Percentiles rank a stretch among this genome's conserved stretches.
Evolutionary conservation across 1,140 invertebrate species (phyloP).

Genomic region (Lepidostoma basale): DNA sequence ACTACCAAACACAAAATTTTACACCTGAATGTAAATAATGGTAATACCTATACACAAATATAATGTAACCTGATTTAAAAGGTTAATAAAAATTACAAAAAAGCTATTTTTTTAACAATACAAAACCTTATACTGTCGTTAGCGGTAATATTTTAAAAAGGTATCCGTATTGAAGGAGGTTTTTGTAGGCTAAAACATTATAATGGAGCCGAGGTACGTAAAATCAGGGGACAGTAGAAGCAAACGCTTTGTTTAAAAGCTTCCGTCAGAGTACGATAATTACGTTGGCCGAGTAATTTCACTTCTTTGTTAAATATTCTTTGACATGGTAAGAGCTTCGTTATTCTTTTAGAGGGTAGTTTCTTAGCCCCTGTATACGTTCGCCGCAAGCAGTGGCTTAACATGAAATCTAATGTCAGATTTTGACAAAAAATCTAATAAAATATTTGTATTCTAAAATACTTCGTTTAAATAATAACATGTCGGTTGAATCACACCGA

Average conservation of each 20-base stretch:
- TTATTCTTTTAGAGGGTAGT: constrained; percentile 18
- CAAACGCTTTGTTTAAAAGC: constrained; percentile 27
- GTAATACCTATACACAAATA: not conserved
- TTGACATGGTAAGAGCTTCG: constrained; percentile 31
- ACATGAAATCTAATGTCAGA: no score
- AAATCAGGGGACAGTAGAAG: constrained; percentile 23
- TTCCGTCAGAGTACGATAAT: constrained; percentile 29
- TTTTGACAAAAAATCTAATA: no score
- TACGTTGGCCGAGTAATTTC: constrained; percentile 34
- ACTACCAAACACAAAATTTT: no score
- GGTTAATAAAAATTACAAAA: not conserved
- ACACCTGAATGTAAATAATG: no score
- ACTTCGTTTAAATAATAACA: no score
- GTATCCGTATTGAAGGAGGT: not conserved
- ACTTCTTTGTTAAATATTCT: constrained; percentile 30
- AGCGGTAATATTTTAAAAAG: not conserved
- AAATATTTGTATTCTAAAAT: no score
- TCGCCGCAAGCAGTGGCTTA: no score
- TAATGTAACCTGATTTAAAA: not conserved
- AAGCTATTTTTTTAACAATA: not conserved
- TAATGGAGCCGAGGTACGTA: constrained; percentile 16
- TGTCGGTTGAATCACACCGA: no score
- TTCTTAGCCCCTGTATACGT: not conserved
- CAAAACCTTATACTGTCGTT: not conserved
- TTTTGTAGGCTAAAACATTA: constrained; percentile 9